Percentiles rank a stretch among this genome's conserved stretches.
Conservation (phyloP, 2,888 invertebrate genomes). For the Lucinisca nassula region DNA sequence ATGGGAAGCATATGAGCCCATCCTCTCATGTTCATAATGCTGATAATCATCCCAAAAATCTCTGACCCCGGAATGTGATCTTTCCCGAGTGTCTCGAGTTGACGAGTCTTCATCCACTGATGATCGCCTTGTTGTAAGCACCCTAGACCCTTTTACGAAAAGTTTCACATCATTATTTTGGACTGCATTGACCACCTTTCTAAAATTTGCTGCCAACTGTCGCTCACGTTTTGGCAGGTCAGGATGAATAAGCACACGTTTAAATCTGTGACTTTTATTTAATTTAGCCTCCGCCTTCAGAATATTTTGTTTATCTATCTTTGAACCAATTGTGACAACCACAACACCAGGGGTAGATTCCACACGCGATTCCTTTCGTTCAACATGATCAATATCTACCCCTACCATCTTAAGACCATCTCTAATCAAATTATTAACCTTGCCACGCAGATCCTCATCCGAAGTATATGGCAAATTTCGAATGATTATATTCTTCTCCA, state of each 20-base stretch:
- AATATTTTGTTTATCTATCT: not conserved
- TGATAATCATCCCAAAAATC: not conserved
- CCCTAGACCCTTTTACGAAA: not conserved
- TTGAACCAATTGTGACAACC: not conserved
- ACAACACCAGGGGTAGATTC: not conserved
- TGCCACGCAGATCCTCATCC: not conserved
- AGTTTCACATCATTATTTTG: not conserved
- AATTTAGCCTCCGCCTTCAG: not conserved
- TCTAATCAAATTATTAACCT: not conserved
- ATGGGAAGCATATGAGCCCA: not conserved
- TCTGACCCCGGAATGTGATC: not conserved
- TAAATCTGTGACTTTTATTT: not conserved
- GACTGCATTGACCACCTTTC: not conserved
- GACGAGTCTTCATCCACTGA: not conserved
- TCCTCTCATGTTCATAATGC: not conserved
- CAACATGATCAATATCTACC: not conserved
- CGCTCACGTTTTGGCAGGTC: not conserved
- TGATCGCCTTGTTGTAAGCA: not conserved
- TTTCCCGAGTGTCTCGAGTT: not conserved
- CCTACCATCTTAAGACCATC: not conserved
- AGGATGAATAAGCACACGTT: not conserved
- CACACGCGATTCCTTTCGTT: not conserved
- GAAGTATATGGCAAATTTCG: not conserved
- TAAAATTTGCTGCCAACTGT: conserved; percentile 1
- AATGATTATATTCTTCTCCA: not conserved